Conservation (phyloP, 1,140 invertebrate species). For the Dryas iulia region DNA sequence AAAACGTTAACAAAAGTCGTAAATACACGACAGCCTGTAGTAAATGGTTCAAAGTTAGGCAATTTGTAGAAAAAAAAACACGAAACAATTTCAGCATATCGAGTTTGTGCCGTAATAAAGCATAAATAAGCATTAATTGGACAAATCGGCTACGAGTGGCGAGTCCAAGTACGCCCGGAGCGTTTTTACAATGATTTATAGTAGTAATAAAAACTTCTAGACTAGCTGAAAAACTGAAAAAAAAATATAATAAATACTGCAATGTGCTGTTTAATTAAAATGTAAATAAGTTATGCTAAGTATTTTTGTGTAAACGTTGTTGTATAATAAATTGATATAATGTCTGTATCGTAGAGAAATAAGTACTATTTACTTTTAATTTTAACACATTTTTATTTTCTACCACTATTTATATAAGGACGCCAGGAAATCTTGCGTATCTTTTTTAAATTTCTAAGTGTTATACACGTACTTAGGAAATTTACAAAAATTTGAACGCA, state of each 20-base stretch:
- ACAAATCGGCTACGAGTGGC: conserved; percentile 8
- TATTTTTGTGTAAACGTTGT: too few relatives aligned
- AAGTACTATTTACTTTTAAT: too few relatives aligned
- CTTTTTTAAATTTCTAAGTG: too few relatives aligned
- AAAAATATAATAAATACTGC: neutral
- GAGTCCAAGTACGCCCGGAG: conserved; percentile 1
- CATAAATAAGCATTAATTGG: conserved; percentile 20
- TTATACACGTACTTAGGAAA: too few relatives aligned
- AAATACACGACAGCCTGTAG: conserved; percentile 34
- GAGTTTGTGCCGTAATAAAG: conserved; percentile 11
- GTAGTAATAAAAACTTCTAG: neutral
- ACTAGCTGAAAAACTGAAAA: conserved; percentile 3
- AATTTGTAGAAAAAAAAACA: conserved; percentile 35
- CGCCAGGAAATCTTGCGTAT: too few relatives aligned
- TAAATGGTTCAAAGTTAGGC: conserved; percentile 35
- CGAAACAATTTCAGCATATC: conserved; percentile 35
- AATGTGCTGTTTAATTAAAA: neutral
- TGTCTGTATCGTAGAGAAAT: too few relatives aligned
- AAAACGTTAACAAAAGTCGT: conserved; percentile 34
- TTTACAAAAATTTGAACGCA: too few relatives aligned
- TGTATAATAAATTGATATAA: too few relatives aligned
- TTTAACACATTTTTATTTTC: too few relatives aligned
- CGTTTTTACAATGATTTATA: conserved; percentile 3
- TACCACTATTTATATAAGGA: too few relatives aligned
- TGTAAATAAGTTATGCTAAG: neutral